Percentiles rank a stretch among this genome's conserved stretches.
Evolutionary conservation across 2,797 vertebrate species (phyloP).

Genomic region (Setipinna tenuifilis): DNA sequence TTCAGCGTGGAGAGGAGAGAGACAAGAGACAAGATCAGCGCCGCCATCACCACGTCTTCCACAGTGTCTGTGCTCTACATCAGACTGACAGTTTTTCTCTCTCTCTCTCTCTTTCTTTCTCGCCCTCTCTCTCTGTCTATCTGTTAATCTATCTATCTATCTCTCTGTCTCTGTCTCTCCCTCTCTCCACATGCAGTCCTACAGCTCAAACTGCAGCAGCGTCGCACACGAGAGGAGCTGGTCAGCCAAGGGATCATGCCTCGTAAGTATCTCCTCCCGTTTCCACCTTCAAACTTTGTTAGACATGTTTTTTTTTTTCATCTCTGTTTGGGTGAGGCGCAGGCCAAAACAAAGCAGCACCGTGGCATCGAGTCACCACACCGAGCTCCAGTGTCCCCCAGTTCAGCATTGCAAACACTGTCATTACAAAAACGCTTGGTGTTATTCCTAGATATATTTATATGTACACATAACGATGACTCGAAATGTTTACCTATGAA

Average conservation of each 20-base stretch:
- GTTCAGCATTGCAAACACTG: neutral
- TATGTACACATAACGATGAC: neutral
- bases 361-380: neutral
- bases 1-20: conserved; percentile 42
- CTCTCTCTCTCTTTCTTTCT: too few species aligned
- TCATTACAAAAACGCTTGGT: neutral
- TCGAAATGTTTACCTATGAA: neutral
- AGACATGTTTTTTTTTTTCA: neutral
- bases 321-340: neutral
- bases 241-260: conserved; percentile 99
- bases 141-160: conserved; percentile 39
- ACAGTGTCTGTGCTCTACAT: neutral
- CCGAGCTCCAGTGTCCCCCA: neutral
- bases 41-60: neutral
- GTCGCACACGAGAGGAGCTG: conserved; percentile 94
- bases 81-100: neutral
- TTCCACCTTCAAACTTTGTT: neutral
- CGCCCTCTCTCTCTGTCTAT: too few species aligned
- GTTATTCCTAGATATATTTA: conserved; percentile 2
- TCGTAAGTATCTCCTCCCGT: conserved; percentile 81
- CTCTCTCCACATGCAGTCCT: conserved; percentile 85
- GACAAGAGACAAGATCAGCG: conserved; percentile 4
- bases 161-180: conserved; percentile 35
- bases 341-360: neutral
- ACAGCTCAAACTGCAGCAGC: conserved; percentile 98